Conservation (phyloP, 1,140 invertebrate genomes). For the Cotesia glomerata region DNA sequence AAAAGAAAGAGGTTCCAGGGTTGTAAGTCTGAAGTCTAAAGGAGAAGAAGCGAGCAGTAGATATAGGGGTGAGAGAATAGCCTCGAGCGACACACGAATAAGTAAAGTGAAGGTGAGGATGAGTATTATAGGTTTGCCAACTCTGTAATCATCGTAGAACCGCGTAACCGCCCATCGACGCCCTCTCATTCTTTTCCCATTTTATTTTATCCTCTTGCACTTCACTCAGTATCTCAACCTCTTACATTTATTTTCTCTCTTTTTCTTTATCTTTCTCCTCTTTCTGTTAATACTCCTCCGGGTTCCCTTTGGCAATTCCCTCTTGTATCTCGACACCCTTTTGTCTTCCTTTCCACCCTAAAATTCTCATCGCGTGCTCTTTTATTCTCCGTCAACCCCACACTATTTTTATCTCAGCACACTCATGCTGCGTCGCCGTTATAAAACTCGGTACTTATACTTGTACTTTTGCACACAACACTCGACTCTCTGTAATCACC, state of each 20-base stretch:
- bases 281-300: constrained; percentile 29
- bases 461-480: constrained; percentile 26
- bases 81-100: constrained; percentile 16
- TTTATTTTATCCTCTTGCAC: constrained; percentile 46
- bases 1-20: background rate
- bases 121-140: constrained; percentile 60
- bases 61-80: constrained; percentile 10
- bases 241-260: constrained; percentile 30
- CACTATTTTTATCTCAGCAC: constrained; percentile 1
- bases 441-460: background rate
- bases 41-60: constrained; percentile 5
- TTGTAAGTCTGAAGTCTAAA: background rate
- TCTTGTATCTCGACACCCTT: constrained; percentile 37
- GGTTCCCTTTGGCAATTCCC: constrained; percentile 32
- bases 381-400: background rate
- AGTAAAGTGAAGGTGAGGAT: constrained; percentile 41
- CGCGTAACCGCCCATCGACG: constrained; percentile 62
- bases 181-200: constrained; percentile 52
- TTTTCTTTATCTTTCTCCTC: background rate
- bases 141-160: constrained; percentile 62
- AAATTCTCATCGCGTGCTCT: constrained; percentile 11
- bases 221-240: constrained; percentile 36
- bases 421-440: constrained; percentile 7
- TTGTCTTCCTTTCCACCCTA: constrained; percentile 32
- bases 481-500: constrained; percentile 52